Conservation (phyloP, 1,140 invertebrate species). For the Stegodyphus dumicola region DNA sequence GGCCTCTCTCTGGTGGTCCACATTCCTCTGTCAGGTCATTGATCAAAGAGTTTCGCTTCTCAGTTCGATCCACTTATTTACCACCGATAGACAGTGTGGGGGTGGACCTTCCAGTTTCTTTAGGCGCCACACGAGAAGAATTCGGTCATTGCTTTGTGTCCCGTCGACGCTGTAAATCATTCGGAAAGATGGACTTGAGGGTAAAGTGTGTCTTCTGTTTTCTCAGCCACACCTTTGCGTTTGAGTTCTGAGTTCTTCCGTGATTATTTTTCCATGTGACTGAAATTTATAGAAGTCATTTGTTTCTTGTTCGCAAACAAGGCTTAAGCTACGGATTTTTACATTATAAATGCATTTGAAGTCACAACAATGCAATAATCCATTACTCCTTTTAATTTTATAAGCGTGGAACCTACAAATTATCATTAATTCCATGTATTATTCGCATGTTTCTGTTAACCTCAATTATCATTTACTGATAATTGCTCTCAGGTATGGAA, state of each 20-base stretch:
- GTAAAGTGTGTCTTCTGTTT: conserved; percentile 11
- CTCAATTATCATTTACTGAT: no score
- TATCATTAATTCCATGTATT: no score
- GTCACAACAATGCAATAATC: no score
- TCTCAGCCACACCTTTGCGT: neutral
- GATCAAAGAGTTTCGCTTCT: conserved; percentile 14
- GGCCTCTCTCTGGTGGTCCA: conserved; percentile 3
- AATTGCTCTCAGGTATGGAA: no score
- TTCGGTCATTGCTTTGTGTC: conserved; percentile 26
- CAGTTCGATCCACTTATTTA: conserved; percentile 24
- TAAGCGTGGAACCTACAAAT: no score
- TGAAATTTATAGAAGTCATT: no score
- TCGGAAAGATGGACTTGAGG: conserved; percentile 5
- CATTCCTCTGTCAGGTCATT: conserved; percentile 26
- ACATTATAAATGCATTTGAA: no score
- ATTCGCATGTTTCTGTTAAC: no score
- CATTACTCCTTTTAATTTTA: no score
- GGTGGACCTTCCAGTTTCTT: conserved; percentile 10
- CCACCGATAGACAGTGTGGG: neutral
- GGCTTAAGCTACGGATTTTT: no score
- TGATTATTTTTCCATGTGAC: neutral
- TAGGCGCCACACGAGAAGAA: neutral
- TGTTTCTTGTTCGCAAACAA: no score
- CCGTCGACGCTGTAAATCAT: conserved; percentile 19
- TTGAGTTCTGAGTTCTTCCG: neutral